Base-by-base conservation (phyloP, 2,888 invertebrate genomes). In the Lottia scabra region DNA sequence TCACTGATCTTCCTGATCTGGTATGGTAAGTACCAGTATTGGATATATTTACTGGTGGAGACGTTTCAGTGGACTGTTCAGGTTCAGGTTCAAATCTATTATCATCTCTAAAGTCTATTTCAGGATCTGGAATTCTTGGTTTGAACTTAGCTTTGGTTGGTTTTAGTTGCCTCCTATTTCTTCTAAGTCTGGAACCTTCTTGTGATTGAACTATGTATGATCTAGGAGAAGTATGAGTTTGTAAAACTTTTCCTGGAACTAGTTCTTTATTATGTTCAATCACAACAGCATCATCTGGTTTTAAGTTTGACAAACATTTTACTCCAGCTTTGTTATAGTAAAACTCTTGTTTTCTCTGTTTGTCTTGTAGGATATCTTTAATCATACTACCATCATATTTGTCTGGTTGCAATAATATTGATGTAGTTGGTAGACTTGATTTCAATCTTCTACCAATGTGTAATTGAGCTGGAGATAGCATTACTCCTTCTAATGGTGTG, bases 381-480 rank as follows among this genome's bases (percentile, higher is more conserved):
- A 19, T 48, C 8, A 19, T 48, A 19, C 8, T 16, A 48, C 48
- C 48, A 48, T 19, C 10, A 19, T 19, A n/a, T n/a, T n/a, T n/a
- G n/a, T n/a, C n/a, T 13, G 70, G 70, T 64, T 70, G 27, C 12
- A 64, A 26, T 19, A 64, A 43, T 30, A 16, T 13, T 44, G 56
- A 63, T 16, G 65, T 19, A 15, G 62, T 66, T 71, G 71, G 71
- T 38, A 71, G 62, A n/a, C 19, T 46, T n/a, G 71, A 65, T 56
- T 66, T 71, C 19, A 66, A 27, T 48, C 71, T 12, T 10, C 71
- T 27, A 12, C 48, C 46, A 8, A 71, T 26, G 19, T 65, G 66
- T 10, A 65, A 46, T 62, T 71, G 71, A 64, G 71, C 71, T 16
- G 66, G 71, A 10, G 71, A 71, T 13, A 48, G 19, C 13, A 67